Evolutionary conservation across 2,113 vertebrate species (phyloP), one percentile per base, ranked within the genome.

Genomic region (Engystomops pustulosus): DNA sequence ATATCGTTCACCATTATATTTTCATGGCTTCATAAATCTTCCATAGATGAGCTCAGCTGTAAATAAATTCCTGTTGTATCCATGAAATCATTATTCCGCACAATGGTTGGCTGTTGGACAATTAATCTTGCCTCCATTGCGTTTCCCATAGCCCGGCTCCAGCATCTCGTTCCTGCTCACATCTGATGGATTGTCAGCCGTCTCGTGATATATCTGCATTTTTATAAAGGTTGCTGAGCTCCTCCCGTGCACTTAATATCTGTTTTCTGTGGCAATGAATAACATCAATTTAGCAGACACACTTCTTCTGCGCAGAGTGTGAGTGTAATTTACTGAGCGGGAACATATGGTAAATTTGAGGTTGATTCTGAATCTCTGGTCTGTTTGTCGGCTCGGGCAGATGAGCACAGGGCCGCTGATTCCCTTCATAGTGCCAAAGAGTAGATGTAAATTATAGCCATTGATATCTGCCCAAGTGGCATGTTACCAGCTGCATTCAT

Each of bases 401-500:
- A 55, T 58, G 47, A 55, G 74, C 11, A 3, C 25, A 15, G 58
- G 27, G 47, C 27, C 51, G 14, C 32, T 1, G 8, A 15, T 20
- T 55, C 18, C 74, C 49, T 32, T 1, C 49, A 51, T 58, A 3
- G 20, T 27, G 53, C 53, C 74, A 34, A 32, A 44, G 32, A 41
- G 32, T 41, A 17, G 18, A 79, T 62, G 53, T 38, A 45, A 62
- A 62, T 79, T 9, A 79, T 36, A 25, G 34, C n/a, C 3, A 62
- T 60, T 79, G 53, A 38, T 38, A 78, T 38, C 17, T 49, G 47
- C 72, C 51, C 75, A 78, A 60, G 51, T 78, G 75, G 75, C 51
- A 25, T n/a, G 0, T 14, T 41, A 62, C 34, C 76, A 58, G 74
- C 72, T 20, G 18, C 47, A 58, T 38, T 77, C 27, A 38, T n/a